Conservation (phyloP, 2,113 vertebrate genomes). For the Tyrannus savana region DNA sequence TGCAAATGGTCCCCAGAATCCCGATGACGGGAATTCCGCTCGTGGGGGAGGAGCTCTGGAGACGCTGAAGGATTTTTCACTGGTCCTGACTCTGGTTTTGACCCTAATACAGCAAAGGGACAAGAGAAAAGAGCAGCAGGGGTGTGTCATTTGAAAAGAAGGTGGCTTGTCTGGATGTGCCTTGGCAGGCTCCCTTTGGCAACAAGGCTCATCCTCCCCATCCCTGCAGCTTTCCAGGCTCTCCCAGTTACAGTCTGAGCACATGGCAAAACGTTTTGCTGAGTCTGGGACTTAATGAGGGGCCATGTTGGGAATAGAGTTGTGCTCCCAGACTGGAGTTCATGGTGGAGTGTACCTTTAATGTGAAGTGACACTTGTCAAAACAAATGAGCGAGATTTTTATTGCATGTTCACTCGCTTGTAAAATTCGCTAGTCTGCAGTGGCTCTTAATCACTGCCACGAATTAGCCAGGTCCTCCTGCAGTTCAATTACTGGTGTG, state of each 20-base stretch:
- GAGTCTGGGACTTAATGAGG: neutral
- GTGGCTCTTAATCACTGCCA: conserved; percentile 35
- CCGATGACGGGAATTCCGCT: neutral
- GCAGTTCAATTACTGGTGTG: conserved; percentile 54
- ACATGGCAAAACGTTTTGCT: neutral
- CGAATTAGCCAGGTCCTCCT: conserved; percentile 60
- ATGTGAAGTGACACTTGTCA: conserved; percentile 55
- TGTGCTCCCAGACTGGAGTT: neutral
- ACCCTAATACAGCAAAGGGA: neutral
- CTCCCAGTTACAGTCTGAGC: neutral
- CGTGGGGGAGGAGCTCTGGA: neutral
- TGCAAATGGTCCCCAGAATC: neutral
- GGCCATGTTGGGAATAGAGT: neutral
- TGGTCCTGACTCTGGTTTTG: too few species aligned
- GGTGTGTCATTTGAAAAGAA: neutral
- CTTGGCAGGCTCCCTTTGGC: neutral
- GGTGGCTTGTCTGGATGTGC: rapidly evolving
- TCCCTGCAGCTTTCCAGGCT: neutral
- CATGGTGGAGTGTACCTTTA: neutral
- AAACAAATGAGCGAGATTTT: conserved; percentile 36
- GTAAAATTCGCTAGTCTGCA: conserved; percentile 49
- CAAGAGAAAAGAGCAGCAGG: conserved; percentile 38
- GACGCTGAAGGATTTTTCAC: too few species aligned
- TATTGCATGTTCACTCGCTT: conserved; percentile 34
- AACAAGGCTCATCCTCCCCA: rapidly evolving